phyloP scores from a whole-genome alignment of 2,797 vertebrate species.

The Tokudaia tokunoshimensis region DNA sequence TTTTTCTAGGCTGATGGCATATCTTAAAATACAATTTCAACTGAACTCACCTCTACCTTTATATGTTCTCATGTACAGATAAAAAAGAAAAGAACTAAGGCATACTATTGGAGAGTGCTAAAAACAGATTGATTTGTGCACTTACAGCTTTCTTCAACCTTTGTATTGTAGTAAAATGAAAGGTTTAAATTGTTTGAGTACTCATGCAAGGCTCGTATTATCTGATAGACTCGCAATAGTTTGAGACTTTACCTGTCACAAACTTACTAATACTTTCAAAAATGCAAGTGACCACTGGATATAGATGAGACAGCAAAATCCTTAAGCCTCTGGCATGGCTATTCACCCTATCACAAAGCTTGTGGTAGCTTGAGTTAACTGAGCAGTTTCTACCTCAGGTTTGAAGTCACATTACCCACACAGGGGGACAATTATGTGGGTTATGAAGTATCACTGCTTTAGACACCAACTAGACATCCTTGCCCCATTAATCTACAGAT shows the following conservation, averaged over 20 bases:
- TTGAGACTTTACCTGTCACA: background rate
- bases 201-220: background rate
- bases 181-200: background rate
- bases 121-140: background rate
- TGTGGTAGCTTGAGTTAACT: background rate
- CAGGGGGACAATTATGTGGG: background rate
- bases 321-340: background rate
- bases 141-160: background rate
- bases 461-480: conserved; percentile 1
- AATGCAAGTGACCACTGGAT: background rate
- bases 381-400: background rate
- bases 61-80: background rate
- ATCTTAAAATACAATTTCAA: background rate
- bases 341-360: background rate
- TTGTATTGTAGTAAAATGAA: background rate
- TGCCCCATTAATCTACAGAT: background rate
- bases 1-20: background rate
- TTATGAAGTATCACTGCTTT: background rate
- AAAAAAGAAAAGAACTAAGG: background rate
- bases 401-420: background rate
- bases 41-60: background rate
- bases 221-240: background rate
- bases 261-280: background rate
- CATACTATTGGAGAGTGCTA: accelerated
- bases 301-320: background rate